Percentiles rank a stretch among this genome's conserved stretches.
phyloP scores from a whole-genome alignment of 2,888 invertebrate species.

The Pseudolycoriella hygida region DNA sequence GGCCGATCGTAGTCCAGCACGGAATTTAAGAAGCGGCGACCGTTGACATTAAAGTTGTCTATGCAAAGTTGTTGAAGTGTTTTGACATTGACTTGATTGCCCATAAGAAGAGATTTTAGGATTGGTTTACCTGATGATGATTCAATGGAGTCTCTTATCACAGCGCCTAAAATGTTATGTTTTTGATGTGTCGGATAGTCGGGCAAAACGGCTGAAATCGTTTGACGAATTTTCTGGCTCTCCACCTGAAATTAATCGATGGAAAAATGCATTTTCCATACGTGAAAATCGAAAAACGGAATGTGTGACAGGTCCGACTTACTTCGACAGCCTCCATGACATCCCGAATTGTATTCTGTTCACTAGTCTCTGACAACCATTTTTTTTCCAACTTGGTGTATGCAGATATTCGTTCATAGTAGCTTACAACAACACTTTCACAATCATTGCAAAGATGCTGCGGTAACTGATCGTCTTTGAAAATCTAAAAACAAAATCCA shows the following conservation, averaged over 20 bases:
- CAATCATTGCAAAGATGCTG: conserved; percentile 19
- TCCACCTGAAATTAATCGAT: background rate
- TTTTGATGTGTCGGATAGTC: too few relatives aligned
- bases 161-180: background rate
- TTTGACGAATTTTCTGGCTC: background rate
- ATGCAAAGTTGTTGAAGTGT: conserved; percentile 1
- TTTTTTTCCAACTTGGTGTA: conserved; percentile 1
- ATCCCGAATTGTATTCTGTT: background rate
- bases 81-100: background rate
- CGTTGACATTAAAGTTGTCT: conserved; percentile 1
- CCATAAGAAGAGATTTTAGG: background rate
- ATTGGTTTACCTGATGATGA: background rate
- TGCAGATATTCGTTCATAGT: background rate
- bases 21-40: background rate
- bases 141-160: background rate
- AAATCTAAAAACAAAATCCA: conserved; percentile 14
- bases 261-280: background rate
- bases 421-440: conserved; percentile 7
- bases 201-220: too few relatives aligned
- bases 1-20: background rate
- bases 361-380: background rate
- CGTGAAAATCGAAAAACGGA: too few relatives aligned
- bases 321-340: too few relatives aligned
- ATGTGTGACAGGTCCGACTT: too few relatives aligned
- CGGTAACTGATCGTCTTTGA: conserved; percentile 19